These are phyloP conservation scores for Cardiocondyla obscurior DNA, from an alignment of 1,140 invertebrate species.

Conservation along the genomic window DNA sequence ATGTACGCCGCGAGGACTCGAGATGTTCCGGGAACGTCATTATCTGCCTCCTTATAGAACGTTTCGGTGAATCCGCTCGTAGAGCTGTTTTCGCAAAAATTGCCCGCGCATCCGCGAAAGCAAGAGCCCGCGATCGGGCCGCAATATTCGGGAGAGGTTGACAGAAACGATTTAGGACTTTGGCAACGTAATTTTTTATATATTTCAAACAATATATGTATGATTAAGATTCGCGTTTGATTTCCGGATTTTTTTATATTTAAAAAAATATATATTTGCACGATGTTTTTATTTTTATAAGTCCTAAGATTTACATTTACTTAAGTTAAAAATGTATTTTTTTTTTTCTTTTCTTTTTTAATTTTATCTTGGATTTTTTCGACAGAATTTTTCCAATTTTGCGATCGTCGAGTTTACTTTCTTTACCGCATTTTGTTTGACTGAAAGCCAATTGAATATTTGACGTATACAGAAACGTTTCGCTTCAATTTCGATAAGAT, in stretches of 20 bases:
- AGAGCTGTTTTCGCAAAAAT: neutral
- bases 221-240: neutral
- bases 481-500: neutral
- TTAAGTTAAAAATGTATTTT: neutral
- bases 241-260: neutral
- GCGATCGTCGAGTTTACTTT: neutral
- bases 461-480: neutral
- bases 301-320: no score
- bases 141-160: neutral
- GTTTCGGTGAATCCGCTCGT: conserved; percentile 7
- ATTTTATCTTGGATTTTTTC: neutral
- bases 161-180: neutral
- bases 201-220: neutral
- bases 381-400: neutral
- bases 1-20: conserved; percentile 18
- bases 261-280: no score
- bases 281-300: neutral
- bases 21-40: conserved; percentile 36
- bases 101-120: neutral
- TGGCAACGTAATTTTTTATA: neutral
- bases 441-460: no score
- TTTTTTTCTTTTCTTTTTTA: no score
- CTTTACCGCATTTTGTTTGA: neutral
- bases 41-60: conserved; percentile 15
- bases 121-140: neutral